Conservation (phyloP, 1,140 invertebrate genomes). For the Copidosoma floridanum region DNA sequence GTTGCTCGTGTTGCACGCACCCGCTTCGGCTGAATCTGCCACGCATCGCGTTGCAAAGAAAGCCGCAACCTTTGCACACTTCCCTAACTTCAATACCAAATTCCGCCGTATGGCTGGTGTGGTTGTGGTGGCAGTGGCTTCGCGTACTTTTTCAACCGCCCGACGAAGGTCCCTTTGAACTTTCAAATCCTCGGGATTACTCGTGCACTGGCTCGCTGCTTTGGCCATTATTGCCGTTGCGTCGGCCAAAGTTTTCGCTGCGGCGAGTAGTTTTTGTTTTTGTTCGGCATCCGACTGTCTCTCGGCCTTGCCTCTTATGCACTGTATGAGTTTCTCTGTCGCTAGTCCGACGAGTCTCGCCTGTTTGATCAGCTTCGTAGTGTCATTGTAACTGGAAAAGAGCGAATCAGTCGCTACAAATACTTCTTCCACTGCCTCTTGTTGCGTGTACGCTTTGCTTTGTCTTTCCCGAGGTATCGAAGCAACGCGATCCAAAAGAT, state of each 20-base stretch:
- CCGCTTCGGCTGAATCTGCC: conserved; percentile 76
- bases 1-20: conserved; percentile 69
- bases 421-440: conserved; percentile 86
- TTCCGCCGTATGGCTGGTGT: conserved; percentile 77
- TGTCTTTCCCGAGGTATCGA: conserved; percentile 53
- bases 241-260: conserved; percentile 90
- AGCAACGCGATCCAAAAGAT: conserved; percentile 88
- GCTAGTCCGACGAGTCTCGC: conserved; percentile 87
- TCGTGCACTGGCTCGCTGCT: conserved; percentile 89
- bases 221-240: conserved; percentile 93
- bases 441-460: conserved; percentile 63
- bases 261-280: conserved; percentile 85
- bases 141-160: conserved; percentile 89
- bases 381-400: conserved; percentile 78
- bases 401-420: conserved; percentile 87
- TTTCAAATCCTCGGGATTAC: conserved; percentile 77
- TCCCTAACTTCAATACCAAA: conserved; percentile 74
- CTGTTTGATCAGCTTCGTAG: conserved; percentile 92
- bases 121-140: conserved; percentile 81
- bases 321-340: conserved; percentile 87
- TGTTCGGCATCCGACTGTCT: conserved; percentile 82
- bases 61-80: conserved; percentile 83
- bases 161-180: conserved; percentile 80
- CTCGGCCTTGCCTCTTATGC: conserved; percentile 92
- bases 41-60: conserved; percentile 89